Conservation (phyloP, 2,888 invertebrate species). For the Lamproptera curius region DNA sequence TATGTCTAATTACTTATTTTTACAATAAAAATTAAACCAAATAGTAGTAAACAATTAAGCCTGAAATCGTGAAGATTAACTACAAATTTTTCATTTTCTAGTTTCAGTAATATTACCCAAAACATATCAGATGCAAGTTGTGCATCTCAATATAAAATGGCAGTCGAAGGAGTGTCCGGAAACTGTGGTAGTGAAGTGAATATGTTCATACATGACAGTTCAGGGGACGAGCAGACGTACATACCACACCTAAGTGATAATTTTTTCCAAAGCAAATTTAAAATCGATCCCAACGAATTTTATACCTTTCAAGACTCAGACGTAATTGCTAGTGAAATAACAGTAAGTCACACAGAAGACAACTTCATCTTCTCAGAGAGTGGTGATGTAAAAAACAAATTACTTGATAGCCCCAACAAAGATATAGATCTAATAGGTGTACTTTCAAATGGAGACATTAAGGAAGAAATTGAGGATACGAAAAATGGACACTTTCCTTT, state of each 20-base stretch:
- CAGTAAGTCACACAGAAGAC: slow-evolving; percentile 71
- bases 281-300: slow-evolving; percentile 72
- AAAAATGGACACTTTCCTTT: slow-evolving; percentile 59
- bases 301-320: slow-evolving; percentile 74
- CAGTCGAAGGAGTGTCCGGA: slow-evolving; percentile 64
- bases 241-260: slow-evolving; percentile 66
- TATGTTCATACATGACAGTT: slow-evolving; percentile 65
- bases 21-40: no score
- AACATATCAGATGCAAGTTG: slow-evolving; percentile 72
- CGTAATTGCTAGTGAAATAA: slow-evolving; percentile 69
- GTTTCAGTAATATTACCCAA: slow-evolving; percentile 74
- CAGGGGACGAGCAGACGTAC: slow-evolving; percentile 64
- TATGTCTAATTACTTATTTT: no score
- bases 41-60: not conserved
- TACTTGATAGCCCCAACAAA: slow-evolving; percentile 52
- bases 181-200: slow-evolving; percentile 60
- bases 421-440: slow-evolving; percentile 49
- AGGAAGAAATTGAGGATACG: slow-evolving; percentile 39
- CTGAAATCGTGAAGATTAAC: not conserved
- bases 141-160: slow-evolving; percentile 73
- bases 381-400: slow-evolving; percentile 50
- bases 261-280: slow-evolving; percentile 68
- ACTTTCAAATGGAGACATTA: slow-evolving; percentile 57
- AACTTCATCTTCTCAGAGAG: slow-evolving; percentile 57
- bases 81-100: slow-evolving; percentile 29